phyloP scores from a whole-genome alignment of 2,797 vertebrate species.

The Ctenopoma kingsleyae region DNA sequence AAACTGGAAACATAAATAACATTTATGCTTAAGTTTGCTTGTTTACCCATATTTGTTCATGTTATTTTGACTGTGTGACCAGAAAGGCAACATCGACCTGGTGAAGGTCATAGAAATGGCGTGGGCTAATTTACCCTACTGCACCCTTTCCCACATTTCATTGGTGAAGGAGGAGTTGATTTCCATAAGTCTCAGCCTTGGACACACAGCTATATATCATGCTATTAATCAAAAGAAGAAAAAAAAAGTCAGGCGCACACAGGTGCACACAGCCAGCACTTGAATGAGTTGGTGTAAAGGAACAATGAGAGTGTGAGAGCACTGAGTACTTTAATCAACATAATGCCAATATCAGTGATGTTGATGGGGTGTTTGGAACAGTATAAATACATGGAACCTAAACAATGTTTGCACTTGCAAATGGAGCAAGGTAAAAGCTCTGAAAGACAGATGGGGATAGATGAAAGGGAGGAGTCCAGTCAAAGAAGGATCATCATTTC shows the following conservation, averaged over 20 bases:
- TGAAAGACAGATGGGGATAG: neutral
- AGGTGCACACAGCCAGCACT: conserved; percentile 32
- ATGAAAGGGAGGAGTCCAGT: neutral
- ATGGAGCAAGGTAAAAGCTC: conserved; percentile 39
- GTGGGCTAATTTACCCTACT: conserved; percentile 32
- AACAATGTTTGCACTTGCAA: conserved; percentile 29
- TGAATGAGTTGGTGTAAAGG: conserved; percentile 30
- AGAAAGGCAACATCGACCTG: conserved; percentile 15
- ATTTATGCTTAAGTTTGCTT: neutral
- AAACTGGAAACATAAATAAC: no score
- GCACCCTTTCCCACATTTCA: conserved; percentile 42
- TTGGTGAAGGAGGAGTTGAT: conserved; percentile 43
- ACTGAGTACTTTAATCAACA: conserved; percentile 58
- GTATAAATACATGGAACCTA: conserved; percentile 36
- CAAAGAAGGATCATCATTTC: conserved; percentile 1
- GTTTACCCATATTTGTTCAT: neutral
- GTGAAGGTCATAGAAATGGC: conserved; percentile 56
- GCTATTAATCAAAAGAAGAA: conserved; percentile 53
- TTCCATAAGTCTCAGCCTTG: conserved; percentile 68
- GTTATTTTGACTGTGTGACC: conserved; percentile 33
- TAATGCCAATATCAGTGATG: conserved; percentile 51
- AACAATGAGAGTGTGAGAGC: conserved; percentile 12
- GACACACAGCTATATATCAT: conserved; percentile 52
- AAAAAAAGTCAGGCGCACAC: conserved; percentile 37
- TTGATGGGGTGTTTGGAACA: conserved; percentile 56